Base-by-base conservation (phyloP, 64 coral and sea anemone genomes). In the Dendronephthya gigantea region DNA sequence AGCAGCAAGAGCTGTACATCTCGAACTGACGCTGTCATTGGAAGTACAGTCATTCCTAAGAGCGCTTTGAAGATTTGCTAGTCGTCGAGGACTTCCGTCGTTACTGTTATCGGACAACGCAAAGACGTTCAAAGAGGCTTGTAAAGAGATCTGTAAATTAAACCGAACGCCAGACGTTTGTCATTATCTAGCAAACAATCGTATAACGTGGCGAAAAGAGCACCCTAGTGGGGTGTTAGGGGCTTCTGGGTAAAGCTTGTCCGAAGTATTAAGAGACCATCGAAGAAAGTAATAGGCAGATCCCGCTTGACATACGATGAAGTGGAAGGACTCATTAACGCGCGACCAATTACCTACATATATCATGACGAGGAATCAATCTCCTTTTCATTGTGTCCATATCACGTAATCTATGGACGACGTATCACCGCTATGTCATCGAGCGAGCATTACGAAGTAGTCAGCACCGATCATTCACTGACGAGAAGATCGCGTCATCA, bases 291-390 rank as follows among this genome's bases (percentile, higher is more conserved):
- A 0, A 30, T 79, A 15, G 72, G 72, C 30, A 35, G 72, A 35
- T 33, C 72, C 0, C 34, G 1, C 36, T 35, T 79, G 72, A 79
- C 72, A 28, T 79, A 36, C 72, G 29, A 79, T 33, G 72, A 92
- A 87, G 82, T 85, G 38, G 72, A 92, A 49, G 51, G 48, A 15
- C 40, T 89, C 37, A 48, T 93, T 23, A 93, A 90, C 40, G 72
- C 91, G 4, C 23, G 91, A 82, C 87, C 91, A 41, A 39, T 93
- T 35, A 87, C 88, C 10, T 87, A 93, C 29, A 59, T 89, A 34
- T 51, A 89, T 30, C 85, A 90, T 84, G 84, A 89, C 28, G 49
- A 83, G 27, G 48, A 88, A 40, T 45, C 56, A 48, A 22, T 92
- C 23, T 84, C 85, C 25, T 90, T 90, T 22, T 58, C 88, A 11